These are phyloP conservation scores for Dendroctonus valens DNA, from an alignment of 1,140 invertebrate genomes.

Conservation along the genomic window DNA sequence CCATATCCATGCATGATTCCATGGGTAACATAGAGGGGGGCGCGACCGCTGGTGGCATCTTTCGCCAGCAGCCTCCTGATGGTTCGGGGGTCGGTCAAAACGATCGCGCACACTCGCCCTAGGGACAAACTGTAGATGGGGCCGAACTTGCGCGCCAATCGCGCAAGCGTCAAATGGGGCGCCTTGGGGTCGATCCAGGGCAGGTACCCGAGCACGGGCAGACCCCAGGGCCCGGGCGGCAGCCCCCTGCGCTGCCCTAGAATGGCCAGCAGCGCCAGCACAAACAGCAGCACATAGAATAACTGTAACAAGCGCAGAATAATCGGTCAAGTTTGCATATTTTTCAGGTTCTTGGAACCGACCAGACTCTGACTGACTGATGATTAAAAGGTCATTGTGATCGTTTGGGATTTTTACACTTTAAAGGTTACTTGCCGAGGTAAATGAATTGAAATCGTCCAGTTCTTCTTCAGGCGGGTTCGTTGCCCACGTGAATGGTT, in stretches of 20 bases:
- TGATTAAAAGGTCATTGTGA: conserved; percentile 42
- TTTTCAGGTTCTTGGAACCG: no score
- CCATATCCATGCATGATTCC: conserved; percentile 84
- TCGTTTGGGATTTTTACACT: conserved; percentile 44
- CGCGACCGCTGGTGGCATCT: conserved; percentile 68
- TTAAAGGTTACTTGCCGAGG: conserved; percentile 46
- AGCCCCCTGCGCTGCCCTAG: conserved; percentile 48
- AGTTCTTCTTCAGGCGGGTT: no score
- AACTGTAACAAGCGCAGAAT: conserved; percentile 33
- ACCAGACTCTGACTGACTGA: conserved; percentile 10
- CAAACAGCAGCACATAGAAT: conserved; percentile 24
- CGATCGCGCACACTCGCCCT: conserved; percentile 70
- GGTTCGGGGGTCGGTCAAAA: conserved; percentile 69
- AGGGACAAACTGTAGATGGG: conserved; percentile 68
- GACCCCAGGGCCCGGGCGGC: conserved; percentile 74
- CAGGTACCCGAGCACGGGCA: conserved; percentile 77
- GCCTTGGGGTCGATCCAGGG: conserved; percentile 64
- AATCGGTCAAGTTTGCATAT: background rate
- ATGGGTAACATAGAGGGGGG: conserved; percentile 78
- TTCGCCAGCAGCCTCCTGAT: conserved; percentile 68
- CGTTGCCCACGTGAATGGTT: no score
- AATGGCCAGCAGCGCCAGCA: conserved; percentile 17
- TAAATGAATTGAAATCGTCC: conserved; percentile 42
- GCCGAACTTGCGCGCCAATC: conserved; percentile 66
- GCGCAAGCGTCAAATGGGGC: conserved; percentile 69